Percentiles rank a stretch among this genome's conserved stretches.
These are phyloP conservation scores for Lipotes vexillifer DNA, from an alignment of 2,113 vertebrate species.

Conservation along the genomic window DNA sequence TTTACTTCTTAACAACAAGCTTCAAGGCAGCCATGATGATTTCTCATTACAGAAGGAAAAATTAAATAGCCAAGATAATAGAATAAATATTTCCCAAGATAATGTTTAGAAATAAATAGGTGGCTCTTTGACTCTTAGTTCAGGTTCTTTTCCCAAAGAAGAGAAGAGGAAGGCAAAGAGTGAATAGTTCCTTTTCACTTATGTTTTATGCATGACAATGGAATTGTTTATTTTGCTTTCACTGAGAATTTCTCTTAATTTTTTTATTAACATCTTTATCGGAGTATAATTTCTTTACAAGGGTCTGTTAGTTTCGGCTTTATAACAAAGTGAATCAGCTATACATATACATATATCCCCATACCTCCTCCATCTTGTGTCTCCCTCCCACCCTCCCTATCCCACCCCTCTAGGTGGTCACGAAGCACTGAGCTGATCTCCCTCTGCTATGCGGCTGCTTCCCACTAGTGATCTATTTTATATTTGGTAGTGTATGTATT, in stretches of 20 bases:
- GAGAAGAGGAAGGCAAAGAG: not conserved
- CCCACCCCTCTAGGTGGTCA: too few species aligned
- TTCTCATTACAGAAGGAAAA: not conserved
- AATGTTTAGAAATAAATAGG: not conserved
- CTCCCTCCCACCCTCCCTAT: too few species aligned
- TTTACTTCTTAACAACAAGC: not conserved
- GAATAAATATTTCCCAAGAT: not conserved
- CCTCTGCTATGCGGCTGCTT: too few species aligned
- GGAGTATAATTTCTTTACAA: too few species aligned
- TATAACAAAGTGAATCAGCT: too few species aligned
- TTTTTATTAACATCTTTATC: too few species aligned
- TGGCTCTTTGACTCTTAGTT: not conserved
- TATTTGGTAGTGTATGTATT: too few species aligned
- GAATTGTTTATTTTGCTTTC: not conserved
- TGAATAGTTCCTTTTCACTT: not conserved
- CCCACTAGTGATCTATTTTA: too few species aligned
- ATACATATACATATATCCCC: too few species aligned
- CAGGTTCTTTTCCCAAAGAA: not conserved
- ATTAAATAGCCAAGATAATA: not conserved
- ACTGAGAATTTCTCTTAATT: not conserved
- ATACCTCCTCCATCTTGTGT: too few species aligned
- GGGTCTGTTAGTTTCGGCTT: too few species aligned
- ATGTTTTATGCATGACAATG: not conserved
- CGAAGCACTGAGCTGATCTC: too few species aligned
- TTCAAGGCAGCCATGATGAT: not conserved